Base-by-base conservation (phyloP, 2,797 vertebrate species). In the Neoniphon sammara region DNA sequence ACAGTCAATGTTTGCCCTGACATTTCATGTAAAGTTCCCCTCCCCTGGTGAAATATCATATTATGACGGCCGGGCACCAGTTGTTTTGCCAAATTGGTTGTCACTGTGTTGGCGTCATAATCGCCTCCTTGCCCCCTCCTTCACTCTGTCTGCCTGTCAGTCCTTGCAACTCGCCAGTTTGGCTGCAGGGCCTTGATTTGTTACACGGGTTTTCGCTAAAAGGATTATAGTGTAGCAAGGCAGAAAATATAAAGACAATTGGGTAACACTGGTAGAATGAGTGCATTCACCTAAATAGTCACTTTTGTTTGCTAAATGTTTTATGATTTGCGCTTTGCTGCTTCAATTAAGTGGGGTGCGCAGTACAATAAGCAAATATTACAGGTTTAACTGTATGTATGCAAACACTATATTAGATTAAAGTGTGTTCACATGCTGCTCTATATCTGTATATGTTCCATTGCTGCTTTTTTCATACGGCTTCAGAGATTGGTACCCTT, bases 21-120 rank as follows among this genome's bases (percentile, higher is more conserved):
- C 87, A 89, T 88, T 88, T 89, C 81, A 91, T 84, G 83, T 85
- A 78, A 83, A 89, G 83, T 81, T 86, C 80, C 53, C 34, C 70
- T 88, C 83, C 77, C 76, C 67, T 68, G 67, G 77, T 89, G 82
- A 85, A 83, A 85, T 82, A 86, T 90, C 80, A 75, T 78, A 82
- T 75, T 85, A 67, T 58, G 8, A 53, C 25, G 17, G 74, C 76
- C 67, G 81, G 70, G 61, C 67, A 27, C 47, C 15, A 69, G 78
- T 76, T 81, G 67, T 88, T 86, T 88, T 77, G 70, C 82, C 78
- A 87, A 86, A 90, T 75, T 80, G 72, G 73, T 85, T 88, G 80
- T 89, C 80, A 79, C 61, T 70, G 73, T 82, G 78, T 85, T 83
- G 71, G 73, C 66, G 23, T 69, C 79, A 27, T 81, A 27, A 82